Evolutionary conservation across 2,888 invertebrate species (phyloP).

Genomic region (Xanthostigma xanthostigma): DNA sequence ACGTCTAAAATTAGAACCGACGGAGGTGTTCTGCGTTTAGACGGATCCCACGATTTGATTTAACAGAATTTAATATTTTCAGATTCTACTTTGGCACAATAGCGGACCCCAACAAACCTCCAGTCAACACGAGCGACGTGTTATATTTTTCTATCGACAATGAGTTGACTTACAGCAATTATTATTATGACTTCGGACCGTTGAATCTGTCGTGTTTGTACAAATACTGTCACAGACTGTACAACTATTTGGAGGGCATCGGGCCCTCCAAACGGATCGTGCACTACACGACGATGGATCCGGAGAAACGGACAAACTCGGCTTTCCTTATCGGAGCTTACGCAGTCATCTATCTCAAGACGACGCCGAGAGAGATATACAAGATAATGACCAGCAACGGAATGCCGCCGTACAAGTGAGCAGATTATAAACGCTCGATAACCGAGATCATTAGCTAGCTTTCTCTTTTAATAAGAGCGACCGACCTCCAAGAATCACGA

Average conservation of each 20-base stretch:
- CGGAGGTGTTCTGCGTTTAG: no score
- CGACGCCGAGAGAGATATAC: constrained; percentile 53
- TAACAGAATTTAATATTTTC: background rate
- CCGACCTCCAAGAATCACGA: no score
- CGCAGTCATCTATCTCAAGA: constrained; percentile 55
- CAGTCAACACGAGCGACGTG: constrained; percentile 48
- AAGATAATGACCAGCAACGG: constrained; percentile 41
- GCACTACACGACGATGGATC: constrained; percentile 62
- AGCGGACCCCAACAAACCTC: constrained; percentile 40
- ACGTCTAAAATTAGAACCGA: no score
- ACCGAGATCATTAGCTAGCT: constrained; percentile 6
- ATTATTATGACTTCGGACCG: constrained; percentile 82
- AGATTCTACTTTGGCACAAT: constrained; percentile 61
- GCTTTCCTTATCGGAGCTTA: constrained; percentile 76
- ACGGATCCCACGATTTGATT: no score
- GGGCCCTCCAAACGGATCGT: constrained; percentile 58
- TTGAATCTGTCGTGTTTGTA: constrained; percentile 74
- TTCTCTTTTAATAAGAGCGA: no score
- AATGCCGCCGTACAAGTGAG: constrained; percentile 24
- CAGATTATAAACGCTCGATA: background rate
- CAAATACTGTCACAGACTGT: constrained; percentile 64
- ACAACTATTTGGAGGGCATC: constrained; percentile 51
- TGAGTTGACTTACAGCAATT: constrained; percentile 67
- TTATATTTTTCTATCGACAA: constrained; percentile 69
- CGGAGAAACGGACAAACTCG: constrained; percentile 68